Base-by-base conservation (phyloP, 2,888 invertebrate species). In the Eubasilissa splendida region DNA sequence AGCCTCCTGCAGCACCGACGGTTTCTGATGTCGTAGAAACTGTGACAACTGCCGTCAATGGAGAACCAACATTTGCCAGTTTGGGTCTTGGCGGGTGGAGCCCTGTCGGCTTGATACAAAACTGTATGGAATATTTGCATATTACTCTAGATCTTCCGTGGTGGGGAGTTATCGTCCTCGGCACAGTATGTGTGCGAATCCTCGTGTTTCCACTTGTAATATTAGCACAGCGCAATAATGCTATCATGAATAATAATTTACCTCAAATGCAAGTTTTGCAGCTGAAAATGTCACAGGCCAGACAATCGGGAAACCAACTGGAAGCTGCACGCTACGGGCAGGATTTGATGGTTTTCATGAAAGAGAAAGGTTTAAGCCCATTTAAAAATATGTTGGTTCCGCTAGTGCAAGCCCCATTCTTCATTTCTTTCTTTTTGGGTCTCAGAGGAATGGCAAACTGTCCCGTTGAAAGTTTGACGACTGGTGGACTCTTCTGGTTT, bases 401-500 rank as follows among this genome's bases (percentile, higher is more conserved):
- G 0, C 83, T 96, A 63, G 93, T 94, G 0, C 96, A 96, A 89
- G 96, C 96, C 77, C 98, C 98, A 0, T 89, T 99, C 14, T 99
- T 99, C 87, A 88, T 99, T 83, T 97, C 98, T 0, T 96, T 97
- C 87, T 99, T 98, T 87, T 92, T 96, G 89, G 97, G 95, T 0
- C 88, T 99, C 70, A 92, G 96, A 85, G 90, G 92, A 84, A 98
- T 99, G 98, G 94, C 97, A 1, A 95, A 94, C 86, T 92, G 95
- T 53, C 99, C 98, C 2, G 96, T 99, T 56, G 97, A 96, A 63
- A 97, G 97, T 86, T 92, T 99, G 92, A 92, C 93, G 83, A 90
- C 93, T 0, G 99, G 99, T 53, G 99, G 99, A 0, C 84, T 97
- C 1, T 93, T 92, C 85, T 99, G 99, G 99, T 98, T 99, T 87